Percentiles rank a stretch among this genome's conserved stretches.
Conservation (phyloP, 2,888 invertebrate genomes). For the Dicyrtomina minuta region DNA sequence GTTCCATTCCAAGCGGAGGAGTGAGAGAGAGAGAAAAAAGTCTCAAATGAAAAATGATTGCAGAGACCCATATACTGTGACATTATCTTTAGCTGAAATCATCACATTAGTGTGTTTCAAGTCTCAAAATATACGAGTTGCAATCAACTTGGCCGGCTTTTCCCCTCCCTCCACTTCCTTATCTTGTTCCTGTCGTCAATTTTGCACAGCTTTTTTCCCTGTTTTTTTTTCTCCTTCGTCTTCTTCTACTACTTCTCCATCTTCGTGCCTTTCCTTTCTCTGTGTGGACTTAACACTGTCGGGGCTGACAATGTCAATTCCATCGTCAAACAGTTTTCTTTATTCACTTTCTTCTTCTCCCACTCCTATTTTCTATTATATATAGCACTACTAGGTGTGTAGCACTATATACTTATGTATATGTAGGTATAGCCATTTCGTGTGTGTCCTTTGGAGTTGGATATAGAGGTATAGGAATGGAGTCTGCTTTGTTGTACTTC, state of each 20-base stretch:
- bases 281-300: neutral
- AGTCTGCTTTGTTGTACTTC: too few species aligned
- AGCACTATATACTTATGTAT: too few species aligned
- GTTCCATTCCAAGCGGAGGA: neutral
- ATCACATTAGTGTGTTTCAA: constrained; percentile 47
- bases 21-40: constrained; percentile 7
- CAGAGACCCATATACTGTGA: constrained; percentile 41
- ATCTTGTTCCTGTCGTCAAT: constrained; percentile 16
- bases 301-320: constrained; percentile 9
- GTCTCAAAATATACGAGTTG: constrained; percentile 32
- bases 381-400: too few species aligned
- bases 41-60: constrained; percentile 49
- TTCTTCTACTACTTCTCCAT: too few species aligned
- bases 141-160: constrained; percentile 24
- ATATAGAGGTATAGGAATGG: too few species aligned
- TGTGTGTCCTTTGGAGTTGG: neutral
- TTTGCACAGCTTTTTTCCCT: constrained; percentile 12
- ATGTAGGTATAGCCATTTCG: too few species aligned
- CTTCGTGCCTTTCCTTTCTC: neutral
- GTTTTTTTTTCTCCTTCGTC: constrained; percentile 3
- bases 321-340: constrained; percentile 10
- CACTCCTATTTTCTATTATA: constrained; percentile 14
- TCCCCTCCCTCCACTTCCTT: constrained; percentile 25
- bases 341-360: constrained; percentile 15
- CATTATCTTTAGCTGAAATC: constrained; percentile 52